Conservation (phyloP, 2,113 vertebrate species). For the Hippocampus zosterae region DNA sequence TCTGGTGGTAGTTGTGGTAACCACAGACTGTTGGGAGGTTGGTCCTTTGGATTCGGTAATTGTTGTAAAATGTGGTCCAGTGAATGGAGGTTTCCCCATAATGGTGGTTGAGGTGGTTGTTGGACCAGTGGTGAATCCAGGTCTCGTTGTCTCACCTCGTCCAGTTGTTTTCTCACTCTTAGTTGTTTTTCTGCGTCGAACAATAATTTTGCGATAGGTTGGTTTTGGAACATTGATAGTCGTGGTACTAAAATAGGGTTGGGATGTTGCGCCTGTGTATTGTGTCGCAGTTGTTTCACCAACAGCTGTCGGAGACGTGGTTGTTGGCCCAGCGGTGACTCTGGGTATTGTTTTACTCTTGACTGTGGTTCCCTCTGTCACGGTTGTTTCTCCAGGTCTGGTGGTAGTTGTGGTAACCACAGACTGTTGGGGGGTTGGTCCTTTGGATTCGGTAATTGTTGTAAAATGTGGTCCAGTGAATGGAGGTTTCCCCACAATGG, state of each 20-base stretch:
- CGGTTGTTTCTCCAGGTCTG: no score
- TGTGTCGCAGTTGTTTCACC: not conserved
- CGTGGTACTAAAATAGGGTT: not conserved
- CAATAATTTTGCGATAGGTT: conserved; percentile 5
- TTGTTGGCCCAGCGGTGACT: not conserved
- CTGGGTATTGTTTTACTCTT: not conserved
- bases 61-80: not conserved
- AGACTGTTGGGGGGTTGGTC: not conserved
- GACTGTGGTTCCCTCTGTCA: not conserved
- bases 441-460: no score
- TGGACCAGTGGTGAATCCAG: no score
- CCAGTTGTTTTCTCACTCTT: not conserved
- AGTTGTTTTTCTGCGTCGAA: not conserved
- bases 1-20: not conserved
- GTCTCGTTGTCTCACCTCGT: not conserved
- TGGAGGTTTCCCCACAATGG: no score
- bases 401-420: no score
- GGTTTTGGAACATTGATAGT: not conserved
- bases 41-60: not conserved
- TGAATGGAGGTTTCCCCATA: not conserved
- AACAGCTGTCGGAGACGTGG: conserved; percentile 2
- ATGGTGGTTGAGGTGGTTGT: not conserved
- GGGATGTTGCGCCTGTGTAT: conserved; percentile 9
- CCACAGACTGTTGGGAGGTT: not conserved
- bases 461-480: no score